These are phyloP conservation scores for Adelosebastes latens DNA, from an alignment of 2,797 vertebrate species.

Conservation along the genomic window DNA sequence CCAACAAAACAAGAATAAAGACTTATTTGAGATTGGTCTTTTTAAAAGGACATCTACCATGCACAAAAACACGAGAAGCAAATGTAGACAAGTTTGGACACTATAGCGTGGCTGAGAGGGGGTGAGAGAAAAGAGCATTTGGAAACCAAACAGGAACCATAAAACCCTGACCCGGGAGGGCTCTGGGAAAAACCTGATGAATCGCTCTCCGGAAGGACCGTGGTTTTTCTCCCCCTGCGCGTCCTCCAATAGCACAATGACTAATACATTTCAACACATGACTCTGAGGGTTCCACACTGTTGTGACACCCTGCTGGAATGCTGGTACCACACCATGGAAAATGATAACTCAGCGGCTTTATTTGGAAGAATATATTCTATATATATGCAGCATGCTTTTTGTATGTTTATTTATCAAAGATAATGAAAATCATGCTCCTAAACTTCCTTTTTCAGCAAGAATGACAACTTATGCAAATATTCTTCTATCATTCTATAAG, in stretches of 20 bases:
- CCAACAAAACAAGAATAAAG: constrained; percentile 99
- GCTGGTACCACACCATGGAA: constrained; percentile 77
- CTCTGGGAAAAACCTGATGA: constrained; percentile 99
- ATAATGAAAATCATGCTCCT: neutral
- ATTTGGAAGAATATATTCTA: neutral
- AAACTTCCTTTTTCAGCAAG: neutral
- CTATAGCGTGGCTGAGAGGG: constrained; percentile 90
- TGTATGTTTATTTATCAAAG: neutral
- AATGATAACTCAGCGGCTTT: constrained; percentile 50
- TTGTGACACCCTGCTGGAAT: constrained; percentile 88
- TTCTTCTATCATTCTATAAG: neutral
- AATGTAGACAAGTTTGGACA: constrained; percentile 98
- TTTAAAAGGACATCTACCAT: constrained; percentile 98
- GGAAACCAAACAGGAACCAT: constrained; percentile 97
- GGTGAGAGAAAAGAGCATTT: constrained; percentile 89
- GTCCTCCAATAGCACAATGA: constrained; percentile 91
- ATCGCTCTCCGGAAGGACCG: constrained; percentile 91
- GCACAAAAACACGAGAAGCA: constrained; percentile 98
- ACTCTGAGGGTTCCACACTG: constrained; percentile 86
- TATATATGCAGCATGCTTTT: neutral
- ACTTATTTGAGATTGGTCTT: constrained; percentile 95
- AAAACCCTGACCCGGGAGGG: constrained; percentile 98
- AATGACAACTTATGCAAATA: neutral
- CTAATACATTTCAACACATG: constrained; percentile 94
- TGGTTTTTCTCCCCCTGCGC: constrained; percentile 87